Conservation (phyloP, 2,113 vertebrate species). For the Menura novaehollandiae region DNA sequence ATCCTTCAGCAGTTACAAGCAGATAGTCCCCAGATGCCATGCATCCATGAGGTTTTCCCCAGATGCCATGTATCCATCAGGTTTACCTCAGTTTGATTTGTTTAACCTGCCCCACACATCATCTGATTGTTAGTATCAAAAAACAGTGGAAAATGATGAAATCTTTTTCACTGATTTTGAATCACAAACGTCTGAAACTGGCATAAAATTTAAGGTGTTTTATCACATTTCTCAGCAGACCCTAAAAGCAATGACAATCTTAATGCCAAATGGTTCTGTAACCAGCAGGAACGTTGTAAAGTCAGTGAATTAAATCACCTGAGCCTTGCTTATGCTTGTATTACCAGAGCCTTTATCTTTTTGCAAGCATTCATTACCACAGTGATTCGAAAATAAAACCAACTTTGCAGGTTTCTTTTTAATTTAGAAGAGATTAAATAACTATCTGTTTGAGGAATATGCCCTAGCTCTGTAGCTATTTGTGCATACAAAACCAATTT, state of each 20-base stretch:
- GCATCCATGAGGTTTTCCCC: not conserved
- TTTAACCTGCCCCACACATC: not conserved
- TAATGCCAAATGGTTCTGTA: not conserved
- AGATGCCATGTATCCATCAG: not conserved
- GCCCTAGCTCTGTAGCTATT: not conserved
- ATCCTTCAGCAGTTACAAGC: not conserved
- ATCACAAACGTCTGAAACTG: not conserved
- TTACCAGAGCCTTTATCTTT: not conserved
- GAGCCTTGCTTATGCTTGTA: not conserved
- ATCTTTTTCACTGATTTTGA: not conserved
- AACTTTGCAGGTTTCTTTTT: not conserved
- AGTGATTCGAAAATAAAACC: conserved; percentile 28
- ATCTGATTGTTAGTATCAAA: not conserved
- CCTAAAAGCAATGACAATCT: not conserved
- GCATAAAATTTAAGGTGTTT: not conserved
- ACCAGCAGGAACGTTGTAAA: not conserved
- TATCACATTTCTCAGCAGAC: not conserved
- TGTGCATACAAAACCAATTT: conserved; percentile 18
- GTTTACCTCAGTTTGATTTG: not conserved
- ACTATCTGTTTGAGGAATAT: not conserved
- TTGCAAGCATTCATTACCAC: not conserved
- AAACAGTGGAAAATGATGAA: not conserved
- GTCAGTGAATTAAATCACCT: not conserved
- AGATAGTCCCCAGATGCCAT: not conserved
- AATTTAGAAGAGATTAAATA: conserved; percentile 45